These are phyloP conservation scores for Tamandua tetradactyla DNA, from an alignment of 2,797 vertebrate species.

Conservation along the genomic window DNA sequence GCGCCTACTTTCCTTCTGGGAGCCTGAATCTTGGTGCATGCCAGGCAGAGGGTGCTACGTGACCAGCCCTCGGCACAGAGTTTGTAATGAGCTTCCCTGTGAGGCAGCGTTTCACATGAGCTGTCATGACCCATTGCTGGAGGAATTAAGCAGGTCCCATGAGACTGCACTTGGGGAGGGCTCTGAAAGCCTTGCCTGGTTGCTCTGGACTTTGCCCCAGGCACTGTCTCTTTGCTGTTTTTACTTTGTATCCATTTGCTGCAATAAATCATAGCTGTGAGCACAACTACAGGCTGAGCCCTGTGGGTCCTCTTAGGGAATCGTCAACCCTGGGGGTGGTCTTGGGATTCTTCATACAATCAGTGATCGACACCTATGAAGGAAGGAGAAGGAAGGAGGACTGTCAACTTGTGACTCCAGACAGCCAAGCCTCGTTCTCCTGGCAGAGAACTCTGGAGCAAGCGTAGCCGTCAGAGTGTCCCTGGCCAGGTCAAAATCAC, in stretches of 20 bases:
- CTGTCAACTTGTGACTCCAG: fast-evolving
- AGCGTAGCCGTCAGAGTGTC: no score
- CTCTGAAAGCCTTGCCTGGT: background rate
- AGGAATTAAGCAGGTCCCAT: background rate
- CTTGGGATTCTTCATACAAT: background rate
- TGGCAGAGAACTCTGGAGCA: background rate
- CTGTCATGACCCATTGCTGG: fast-evolving
- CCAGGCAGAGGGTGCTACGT: background rate
- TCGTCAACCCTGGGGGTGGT: no score
- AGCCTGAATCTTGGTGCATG: background rate
- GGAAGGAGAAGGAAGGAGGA: no score
- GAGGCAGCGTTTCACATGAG: background rate
- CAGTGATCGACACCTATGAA: background rate
- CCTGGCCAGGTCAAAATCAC: background rate
- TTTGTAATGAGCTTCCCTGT: background rate
- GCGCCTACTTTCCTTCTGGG: background rate
- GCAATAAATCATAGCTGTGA: background rate
- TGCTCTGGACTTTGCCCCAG: background rate
- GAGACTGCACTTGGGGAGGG: background rate
- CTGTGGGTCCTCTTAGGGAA: background rate
- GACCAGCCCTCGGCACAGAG: background rate
- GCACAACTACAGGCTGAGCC: background rate
- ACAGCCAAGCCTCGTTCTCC: background rate
- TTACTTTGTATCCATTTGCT: background rate
- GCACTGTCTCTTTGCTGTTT: background rate